Evolutionary conservation across 2,888 invertebrate genomes (phyloP).

Genomic region (Congeria kusceri): DNA sequence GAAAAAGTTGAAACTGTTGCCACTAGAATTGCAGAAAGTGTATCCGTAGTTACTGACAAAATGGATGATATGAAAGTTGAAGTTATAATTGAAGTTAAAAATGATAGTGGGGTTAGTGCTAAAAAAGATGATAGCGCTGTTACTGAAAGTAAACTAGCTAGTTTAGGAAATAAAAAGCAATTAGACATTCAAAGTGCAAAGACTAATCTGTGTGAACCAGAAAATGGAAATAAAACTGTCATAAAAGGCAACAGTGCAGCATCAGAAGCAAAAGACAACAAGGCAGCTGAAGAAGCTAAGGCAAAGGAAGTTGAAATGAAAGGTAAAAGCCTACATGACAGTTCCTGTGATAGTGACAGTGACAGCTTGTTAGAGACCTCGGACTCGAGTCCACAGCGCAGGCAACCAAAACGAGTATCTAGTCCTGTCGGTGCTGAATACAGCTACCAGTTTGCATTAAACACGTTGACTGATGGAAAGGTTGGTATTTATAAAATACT

Average conservation of each 20-base stretch:
- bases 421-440: conserved; percentile 54
- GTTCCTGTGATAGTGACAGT: conserved; percentile 8
- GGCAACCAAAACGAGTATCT: conserved; percentile 8
- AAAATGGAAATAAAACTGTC: not conserved
- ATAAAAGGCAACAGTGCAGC: not conserved
- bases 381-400: conserved; percentile 37
- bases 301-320: not conserved
- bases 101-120: not conserved
- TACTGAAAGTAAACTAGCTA: not conserved
- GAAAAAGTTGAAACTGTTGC: not conserved
- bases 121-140: not conserved
- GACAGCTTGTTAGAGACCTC: conserved; percentile 18
- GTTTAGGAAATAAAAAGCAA: not conserved
- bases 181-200: not conserved
- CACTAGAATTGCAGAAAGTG: not conserved
- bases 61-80: conserved; percentile 30
- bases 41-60: not conserved
- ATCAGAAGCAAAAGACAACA: not conserved
- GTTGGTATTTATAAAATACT: conserved; percentile 48
- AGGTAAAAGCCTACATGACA: not conserved
- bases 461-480: conserved; percentile 80
- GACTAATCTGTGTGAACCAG: not conserved
- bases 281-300: conserved; percentile 1
- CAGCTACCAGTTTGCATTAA: conserved; percentile 76
- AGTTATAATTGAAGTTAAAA: conserved; percentile 33